Percentiles rank a stretch among this genome's conserved stretches.
Conservation (phyloP, 1,140 invertebrate genomes). For the Habropoda laboriosa region DNA sequence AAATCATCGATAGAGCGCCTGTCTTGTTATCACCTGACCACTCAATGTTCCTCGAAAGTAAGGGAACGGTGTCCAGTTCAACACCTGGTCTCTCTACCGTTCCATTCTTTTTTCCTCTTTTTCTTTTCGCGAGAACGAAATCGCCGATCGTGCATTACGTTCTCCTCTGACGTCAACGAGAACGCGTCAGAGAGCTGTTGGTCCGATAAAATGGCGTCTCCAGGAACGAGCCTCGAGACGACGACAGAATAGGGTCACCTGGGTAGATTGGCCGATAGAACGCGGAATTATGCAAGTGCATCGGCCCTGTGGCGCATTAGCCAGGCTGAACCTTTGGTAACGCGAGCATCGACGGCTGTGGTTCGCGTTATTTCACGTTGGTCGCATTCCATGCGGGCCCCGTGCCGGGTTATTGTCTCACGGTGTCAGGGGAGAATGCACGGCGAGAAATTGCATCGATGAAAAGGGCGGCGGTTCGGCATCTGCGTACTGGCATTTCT, state of each 20-base stretch:
- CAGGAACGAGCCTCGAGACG: slow-evolving; percentile 7
- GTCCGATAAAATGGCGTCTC: slow-evolving; percentile 35
- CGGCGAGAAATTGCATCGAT: slow-evolving; percentile 30
- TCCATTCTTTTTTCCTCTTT: not conserved
- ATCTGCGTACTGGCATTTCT: slow-evolving; percentile 19
- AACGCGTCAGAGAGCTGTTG: slow-evolving; percentile 7
- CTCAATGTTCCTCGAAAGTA: not conserved
- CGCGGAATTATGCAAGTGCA: slow-evolving; percentile 54
- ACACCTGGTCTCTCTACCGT: not conserved
- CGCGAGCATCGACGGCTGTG: slow-evolving; percentile 33
- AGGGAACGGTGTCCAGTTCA: not conserved
- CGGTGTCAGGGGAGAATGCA: slow-evolving; percentile 41
- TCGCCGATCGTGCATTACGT: slow-evolving; percentile 5
- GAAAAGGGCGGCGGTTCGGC: slow-evolving; percentile 13
- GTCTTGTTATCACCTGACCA: not conserved
- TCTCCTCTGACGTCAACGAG: slow-evolving; percentile 36
- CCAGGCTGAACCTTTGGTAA: slow-evolving; percentile 39
- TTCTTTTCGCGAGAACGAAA: slow-evolving; percentile 25
- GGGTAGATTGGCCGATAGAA: slow-evolving; percentile 38
- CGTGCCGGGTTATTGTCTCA: slow-evolving; percentile 48
- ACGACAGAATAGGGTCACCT: slow-evolving; percentile 22
- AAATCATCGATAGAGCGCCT: too few relatives aligned
- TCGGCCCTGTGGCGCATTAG: slow-evolving; percentile 38
- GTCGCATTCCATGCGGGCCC: slow-evolving; percentile 41
- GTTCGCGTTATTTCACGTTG: slow-evolving; percentile 54